A percentile compares a stretch with the other conserved stretches of the same genome.
phyloP scores from a whole-genome alignment of 2,113 vertebrate genomes.

The Balaeniceps rex region DNA sequence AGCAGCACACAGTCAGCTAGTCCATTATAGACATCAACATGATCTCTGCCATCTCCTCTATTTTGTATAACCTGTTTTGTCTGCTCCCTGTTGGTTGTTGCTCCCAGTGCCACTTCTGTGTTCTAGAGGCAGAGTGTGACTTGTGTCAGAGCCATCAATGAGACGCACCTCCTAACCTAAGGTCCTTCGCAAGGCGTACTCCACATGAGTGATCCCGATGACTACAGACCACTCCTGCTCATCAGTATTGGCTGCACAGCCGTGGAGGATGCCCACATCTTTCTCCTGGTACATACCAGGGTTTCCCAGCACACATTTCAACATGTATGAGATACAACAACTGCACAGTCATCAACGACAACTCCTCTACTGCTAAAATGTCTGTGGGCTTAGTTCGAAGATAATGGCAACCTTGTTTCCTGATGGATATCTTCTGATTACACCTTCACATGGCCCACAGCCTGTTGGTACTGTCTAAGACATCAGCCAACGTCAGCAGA shows the following conservation, averaged over 20 bases:
- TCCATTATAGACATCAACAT: neutral
- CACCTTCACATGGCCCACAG: neutral
- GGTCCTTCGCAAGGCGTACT: neutral
- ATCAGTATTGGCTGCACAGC: neutral
- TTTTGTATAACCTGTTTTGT: neutral
- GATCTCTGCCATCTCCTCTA: neutral
- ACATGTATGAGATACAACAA: neutral
- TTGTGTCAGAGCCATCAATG: neutral
- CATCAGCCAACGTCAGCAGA: neutral
- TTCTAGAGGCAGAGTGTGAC: neutral
- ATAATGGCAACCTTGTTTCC: neutral
- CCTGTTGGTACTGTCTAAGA: neutral
- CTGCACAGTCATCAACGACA: neutral
- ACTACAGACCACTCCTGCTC: neutral
- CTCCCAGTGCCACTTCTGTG: neutral
- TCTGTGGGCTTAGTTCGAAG: neutral
- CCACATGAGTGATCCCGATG: neutral
- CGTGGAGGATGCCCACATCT: neutral
- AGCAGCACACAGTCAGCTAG: neutral
- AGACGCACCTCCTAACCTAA: accelerated
- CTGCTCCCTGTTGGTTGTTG: neutral
- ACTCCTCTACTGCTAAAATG: neutral
- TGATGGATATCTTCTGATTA: neutral
- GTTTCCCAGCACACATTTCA: neutral
- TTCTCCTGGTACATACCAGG: neutral